These are phyloP conservation scores for Aphelinus atriplicis DNA, from an alignment of 1,140 invertebrate genomes.

Conservation along the genomic window DNA sequence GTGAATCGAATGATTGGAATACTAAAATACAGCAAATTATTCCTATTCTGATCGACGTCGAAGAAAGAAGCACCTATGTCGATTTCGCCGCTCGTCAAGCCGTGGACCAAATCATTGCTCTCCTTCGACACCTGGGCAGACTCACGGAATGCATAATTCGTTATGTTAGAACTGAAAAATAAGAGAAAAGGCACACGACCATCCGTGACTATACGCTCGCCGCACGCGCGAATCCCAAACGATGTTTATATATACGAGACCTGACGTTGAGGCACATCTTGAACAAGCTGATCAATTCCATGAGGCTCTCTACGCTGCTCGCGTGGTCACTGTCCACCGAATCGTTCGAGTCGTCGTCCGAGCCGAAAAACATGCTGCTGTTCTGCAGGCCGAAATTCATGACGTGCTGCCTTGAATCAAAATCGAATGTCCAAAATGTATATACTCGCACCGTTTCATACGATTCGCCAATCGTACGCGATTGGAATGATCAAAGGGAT, in stretches of 20 bases:
- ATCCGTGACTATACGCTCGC: too few species aligned
- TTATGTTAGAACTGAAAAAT: slow-evolving; percentile 22
- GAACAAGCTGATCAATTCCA: slow-evolving; percentile 58
- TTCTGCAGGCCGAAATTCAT: slow-evolving; percentile 58
- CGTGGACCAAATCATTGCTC: slow-evolving; percentile 71
- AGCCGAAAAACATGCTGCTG: slow-evolving; percentile 43
- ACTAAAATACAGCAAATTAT: slow-evolving; percentile 69
- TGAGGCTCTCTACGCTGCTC: slow-evolving; percentile 55
- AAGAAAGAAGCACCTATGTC: slow-evolving; percentile 72
- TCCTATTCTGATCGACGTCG: slow-evolving; percentile 65
- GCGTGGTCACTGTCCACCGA: slow-evolving; percentile 48
- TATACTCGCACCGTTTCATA: too few species aligned
- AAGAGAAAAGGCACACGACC: too few species aligned
- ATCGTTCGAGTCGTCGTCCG: slow-evolving; percentile 46
- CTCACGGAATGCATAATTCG: neutral
- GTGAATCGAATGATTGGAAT: slow-evolving; percentile 71
- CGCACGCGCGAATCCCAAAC: neutral
- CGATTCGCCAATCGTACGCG: too few species aligned
- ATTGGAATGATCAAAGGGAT: too few species aligned
- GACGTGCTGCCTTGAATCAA: neutral
- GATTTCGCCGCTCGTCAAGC: slow-evolving; percentile 66
- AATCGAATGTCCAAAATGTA: too few species aligned
- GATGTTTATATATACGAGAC: slow-evolving; percentile 43
- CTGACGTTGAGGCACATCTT: slow-evolving; percentile 59
- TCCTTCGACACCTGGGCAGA: slow-evolving; percentile 65